Base-by-base conservation (phyloP, 1,140 invertebrate species). In the Antheraea mylitta region DNA sequence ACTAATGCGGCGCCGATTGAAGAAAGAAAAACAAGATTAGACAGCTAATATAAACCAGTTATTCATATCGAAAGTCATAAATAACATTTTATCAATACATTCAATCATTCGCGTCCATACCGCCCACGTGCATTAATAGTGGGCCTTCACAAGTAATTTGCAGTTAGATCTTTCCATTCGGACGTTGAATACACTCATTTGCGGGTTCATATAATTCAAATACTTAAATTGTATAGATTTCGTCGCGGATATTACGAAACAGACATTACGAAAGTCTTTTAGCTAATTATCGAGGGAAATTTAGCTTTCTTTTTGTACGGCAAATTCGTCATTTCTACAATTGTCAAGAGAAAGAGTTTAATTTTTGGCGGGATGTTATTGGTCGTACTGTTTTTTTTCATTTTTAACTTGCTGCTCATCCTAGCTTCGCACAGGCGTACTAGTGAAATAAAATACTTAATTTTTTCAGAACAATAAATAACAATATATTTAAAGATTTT, bases 281-380 rank as follows among this genome's bases (percentile, higher is more conserved):
- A 16, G 22, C 8, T 58, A 65, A 65, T 71, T 68, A 65, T 58
- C 61, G 30, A 42, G 53, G 66, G 16, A 68, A 71, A 68, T 65
- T 60, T 64, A 65, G 65, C 66, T 68, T 71, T 68, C 66, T 68
- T 67, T 37, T 64, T 18, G 38, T 9, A 45, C 63, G 37, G 37
- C 30, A 37, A 63, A 63, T 30, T 37, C 19, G 18, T 61, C 19
- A 36, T 37, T 63, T 11, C 37, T 37, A 22, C 18, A 60, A 13
- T 19, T 13, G 7, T 22, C 3, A 13, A 19, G 18, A 9, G 13
- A 30, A 3, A 3, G 22, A 60, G 1, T 19, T 60, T 11, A 4
- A 30, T 30, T 30, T 30, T 30, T 30, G 22, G 22, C 22, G 22
- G 22, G 22, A 30, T 30, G 22, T 2, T 30, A 2, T 30, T 30